phyloP scores from a whole-genome alignment of 2,113 vertebrate genomes.

The Acinonyx jubatus region DNA sequence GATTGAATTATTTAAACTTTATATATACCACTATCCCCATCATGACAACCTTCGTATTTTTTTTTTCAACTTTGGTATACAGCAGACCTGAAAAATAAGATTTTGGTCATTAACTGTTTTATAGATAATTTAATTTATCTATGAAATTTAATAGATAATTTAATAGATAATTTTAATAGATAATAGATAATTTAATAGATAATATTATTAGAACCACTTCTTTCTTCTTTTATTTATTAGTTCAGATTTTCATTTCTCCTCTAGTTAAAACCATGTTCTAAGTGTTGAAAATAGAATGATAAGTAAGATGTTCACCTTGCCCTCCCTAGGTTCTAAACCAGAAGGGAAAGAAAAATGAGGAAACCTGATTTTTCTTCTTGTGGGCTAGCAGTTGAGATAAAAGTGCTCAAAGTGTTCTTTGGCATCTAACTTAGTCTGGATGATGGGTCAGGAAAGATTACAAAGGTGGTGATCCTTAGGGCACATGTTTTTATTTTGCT shows the following conservation, averaged over 20 bases:
- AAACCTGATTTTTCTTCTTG: neutral
- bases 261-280: neutral
- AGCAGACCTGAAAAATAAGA: neutral
- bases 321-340: neutral
- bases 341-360: neutral
- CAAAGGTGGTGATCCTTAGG: neutral
- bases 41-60: neutral
- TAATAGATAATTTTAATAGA: too few relatives aligned
- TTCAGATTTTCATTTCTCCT: neutral
- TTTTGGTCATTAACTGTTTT: neutral
- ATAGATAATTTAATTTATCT: too few relatives aligned
- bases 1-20: neutral
- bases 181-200: neutral
- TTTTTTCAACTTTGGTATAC: neutral
- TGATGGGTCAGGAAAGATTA: neutral
- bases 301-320: neutral
- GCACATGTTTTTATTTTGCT: neutral
- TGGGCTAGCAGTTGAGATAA: neutral
- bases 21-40: neutral
- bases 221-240: neutral
- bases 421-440: neutral
- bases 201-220: neutral
- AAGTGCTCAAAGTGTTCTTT: too few relatives aligned
- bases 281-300: neutral
- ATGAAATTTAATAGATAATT: neutral